phyloP scores from a whole-genome alignment of 2,888 invertebrate species.

The Mamestra brassicae region DNA sequence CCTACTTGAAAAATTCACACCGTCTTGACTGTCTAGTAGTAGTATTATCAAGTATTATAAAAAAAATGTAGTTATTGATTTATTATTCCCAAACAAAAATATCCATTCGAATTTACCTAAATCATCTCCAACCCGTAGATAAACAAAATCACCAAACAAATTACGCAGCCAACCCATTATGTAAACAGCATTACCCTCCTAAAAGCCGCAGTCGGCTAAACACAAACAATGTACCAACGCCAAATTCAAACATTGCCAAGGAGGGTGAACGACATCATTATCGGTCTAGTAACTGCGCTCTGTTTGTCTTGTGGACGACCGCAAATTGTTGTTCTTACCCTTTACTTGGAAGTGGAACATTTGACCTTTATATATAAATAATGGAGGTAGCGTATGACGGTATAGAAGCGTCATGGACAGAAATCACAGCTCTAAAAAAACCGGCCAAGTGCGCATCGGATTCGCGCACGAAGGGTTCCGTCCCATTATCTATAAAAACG shows the following conservation, averaged over 20 bases:
- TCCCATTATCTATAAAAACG: no score
- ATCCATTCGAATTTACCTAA: no score
- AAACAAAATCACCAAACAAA: conserved; percentile 17
- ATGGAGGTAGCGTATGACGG: not conserved
- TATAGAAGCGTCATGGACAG: no score
- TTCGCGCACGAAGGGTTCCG: no score
- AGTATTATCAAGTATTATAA: no score
- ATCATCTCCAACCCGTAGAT: not conserved
- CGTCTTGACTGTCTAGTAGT: no score
- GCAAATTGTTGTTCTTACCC: conserved; percentile 62
- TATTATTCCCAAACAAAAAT: not conserved
- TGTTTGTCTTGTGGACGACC: conserved; percentile 63
- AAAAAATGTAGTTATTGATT: no score
- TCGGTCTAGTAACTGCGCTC: conserved; percentile 63
- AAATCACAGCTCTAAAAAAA: no score
- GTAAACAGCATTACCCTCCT: conserved; percentile 31
- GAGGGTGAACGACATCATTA: conserved; percentile 55
- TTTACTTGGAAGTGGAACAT: conserved; percentile 35
- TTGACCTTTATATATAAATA: conserved; percentile 20
- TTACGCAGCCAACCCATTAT: not conserved
- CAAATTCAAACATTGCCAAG: conserved; percentile 40
- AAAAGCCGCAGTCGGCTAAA: conserved; percentile 18
- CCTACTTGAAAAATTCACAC: no score
- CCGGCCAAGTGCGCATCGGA: no score
- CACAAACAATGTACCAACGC: conserved; percentile 30